Base-by-base conservation (phyloP, 2,888 invertebrate genomes). In the Sesia bembeciformis region DNA sequence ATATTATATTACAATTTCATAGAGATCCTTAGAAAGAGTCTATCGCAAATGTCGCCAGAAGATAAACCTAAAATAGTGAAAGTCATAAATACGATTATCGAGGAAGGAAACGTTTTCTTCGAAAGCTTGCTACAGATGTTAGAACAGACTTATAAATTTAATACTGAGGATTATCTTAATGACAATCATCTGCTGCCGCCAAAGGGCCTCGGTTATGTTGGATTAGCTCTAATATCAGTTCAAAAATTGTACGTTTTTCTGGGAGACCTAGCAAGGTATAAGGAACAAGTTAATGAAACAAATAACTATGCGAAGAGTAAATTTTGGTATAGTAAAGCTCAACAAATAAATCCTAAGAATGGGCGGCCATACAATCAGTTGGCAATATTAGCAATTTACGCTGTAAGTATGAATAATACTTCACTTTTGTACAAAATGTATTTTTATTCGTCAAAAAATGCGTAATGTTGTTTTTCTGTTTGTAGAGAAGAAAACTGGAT, bases 321-420 rank as follows among this genome's bases (percentile, higher is more conserved):
- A 74, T 93, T 94, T 70, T 98, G 95, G 94, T 99, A 99, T 77
- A 93, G 96, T 58, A 97, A 96, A 86, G 97, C 98, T 6, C 96
- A 97, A 75, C 95, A 95, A 81, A 93, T 98, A 49, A 96, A 97
- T 84, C 97, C 98, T 5, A 96, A 97, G 81, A 98, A 98, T 88
- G 98, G 98, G 53, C 92, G 96, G 62, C 97, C 98, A 0, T 98
- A 98, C 77, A 97, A 98, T 81, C 98, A 98, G 78, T 85, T 99
- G 65, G 98, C 98, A 39, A 92, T 98, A 65, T 88, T 98, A 71
- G 96, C 98, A 3, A 93, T 95, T 64, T 94, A 93, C 76, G 93
- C 93, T 55, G 94, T 95, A 84, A 91, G 92, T 92, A 62, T 40
- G 40, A 40, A 39, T 3, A 23, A 39, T 42, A 42, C 42, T 6